Evolutionary conservation across 2,888 invertebrate genomes (phyloP).

Genomic region (Melitaea athalia): DNA sequence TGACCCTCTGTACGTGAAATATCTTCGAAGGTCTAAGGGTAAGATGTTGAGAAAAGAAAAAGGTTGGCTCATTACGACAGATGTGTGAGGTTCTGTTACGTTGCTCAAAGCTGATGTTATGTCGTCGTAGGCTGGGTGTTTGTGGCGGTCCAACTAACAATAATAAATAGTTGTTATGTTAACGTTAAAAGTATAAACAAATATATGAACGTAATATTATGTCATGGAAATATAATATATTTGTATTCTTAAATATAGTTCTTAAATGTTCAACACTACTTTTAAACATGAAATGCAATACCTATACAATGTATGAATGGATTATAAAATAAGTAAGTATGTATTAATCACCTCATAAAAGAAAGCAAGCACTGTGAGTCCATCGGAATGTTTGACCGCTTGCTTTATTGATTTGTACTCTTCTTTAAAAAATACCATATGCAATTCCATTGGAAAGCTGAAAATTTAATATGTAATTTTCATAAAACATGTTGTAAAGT

Average conservation of each 20-base stretch:
- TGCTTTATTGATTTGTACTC: constrained; percentile 83
- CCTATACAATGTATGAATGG: not conserved
- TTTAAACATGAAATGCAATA: too few relatives aligned
- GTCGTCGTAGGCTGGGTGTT: constrained; percentile 81
- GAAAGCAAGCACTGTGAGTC: constrained; percentile 89
- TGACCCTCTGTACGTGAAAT: constrained; percentile 93
- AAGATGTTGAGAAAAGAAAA: constrained; percentile 81
- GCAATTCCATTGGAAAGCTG: constrained; percentile 89
- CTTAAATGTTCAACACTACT: too few relatives aligned
- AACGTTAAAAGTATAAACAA: too few relatives aligned
- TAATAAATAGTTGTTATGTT: not conserved
- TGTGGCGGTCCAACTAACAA: constrained; percentile 72
- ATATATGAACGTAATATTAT: not conserved
- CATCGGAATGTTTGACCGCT: constrained; percentile 86
- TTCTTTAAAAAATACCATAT: constrained; percentile 88
- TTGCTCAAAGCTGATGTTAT: constrained; percentile 81
- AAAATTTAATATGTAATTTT: not conserved
- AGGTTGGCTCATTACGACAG: constrained; percentile 71
- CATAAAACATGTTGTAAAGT: not conserved
- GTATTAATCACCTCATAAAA: constrained; percentile 85
- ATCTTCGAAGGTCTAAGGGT: constrained; percentile 81
- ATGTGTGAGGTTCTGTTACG: constrained; percentile 80
- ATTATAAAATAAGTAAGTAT: not conserved
- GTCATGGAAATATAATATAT: too few relatives aligned
- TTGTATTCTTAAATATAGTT: too few relatives aligned